These are phyloP conservation scores for Luidia sarsii DNA, from an alignment of 53 echinoderm and acorn worm species.

Conservation along the genomic window DNA sequence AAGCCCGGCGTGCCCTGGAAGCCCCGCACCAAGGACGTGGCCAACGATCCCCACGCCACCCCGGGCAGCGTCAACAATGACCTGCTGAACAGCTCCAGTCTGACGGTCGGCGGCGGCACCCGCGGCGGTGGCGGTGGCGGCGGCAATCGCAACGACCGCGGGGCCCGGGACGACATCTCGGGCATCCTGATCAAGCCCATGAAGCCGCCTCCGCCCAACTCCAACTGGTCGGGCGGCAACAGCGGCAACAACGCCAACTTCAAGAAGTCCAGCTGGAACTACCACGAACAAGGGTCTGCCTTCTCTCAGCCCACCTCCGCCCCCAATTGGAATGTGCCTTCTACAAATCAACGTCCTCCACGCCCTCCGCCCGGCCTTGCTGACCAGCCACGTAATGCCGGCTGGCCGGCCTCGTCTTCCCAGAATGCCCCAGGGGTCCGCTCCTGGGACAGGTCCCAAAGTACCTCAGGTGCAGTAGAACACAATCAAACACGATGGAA, in stretches of 20 bases:
- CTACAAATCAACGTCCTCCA: slow-evolving; percentile 61
- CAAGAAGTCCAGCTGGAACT: slow-evolving; percentile 86
- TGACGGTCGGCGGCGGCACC: slow-evolving; percentile 51
- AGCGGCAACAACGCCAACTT: slow-evolving; percentile 49
- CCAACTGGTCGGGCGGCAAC: slow-evolving; percentile 62
- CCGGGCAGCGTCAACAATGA: slow-evolving; percentile 87
- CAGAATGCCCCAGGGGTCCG: slow-evolving; percentile 39
- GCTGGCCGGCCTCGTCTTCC: slow-evolving; percentile 53
- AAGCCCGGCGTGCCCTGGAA: slow-evolving; percentile 99
- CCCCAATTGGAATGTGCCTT: slow-evolving; percentile 71
- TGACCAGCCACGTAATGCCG: slow-evolving; percentile 70
- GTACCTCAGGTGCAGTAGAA: slow-evolving; percentile 69
- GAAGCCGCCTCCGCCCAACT: slow-evolving; percentile 81
- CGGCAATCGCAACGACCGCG: slow-evolving; percentile 61
- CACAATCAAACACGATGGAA: too few species aligned
- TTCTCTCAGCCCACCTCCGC: slow-evolving; percentile 61
- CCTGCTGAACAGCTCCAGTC: slow-evolving; percentile 55
- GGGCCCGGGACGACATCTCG: slow-evolving; percentile 71
- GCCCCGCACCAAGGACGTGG: slow-evolving; percentile 82
- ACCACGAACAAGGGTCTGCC: slow-evolving; percentile 60
- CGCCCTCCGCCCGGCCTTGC: slow-evolving; percentile 93
- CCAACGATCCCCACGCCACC: slow-evolving; percentile 96
- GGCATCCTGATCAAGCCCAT: slow-evolving; percentile 98
- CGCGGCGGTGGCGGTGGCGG: slow-evolving; percentile 60
- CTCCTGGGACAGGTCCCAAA: slow-evolving; percentile 46